Evolutionary conservation across 2,888 invertebrate species (phyloP).

Genomic region (Lepas anatifera): DNA sequence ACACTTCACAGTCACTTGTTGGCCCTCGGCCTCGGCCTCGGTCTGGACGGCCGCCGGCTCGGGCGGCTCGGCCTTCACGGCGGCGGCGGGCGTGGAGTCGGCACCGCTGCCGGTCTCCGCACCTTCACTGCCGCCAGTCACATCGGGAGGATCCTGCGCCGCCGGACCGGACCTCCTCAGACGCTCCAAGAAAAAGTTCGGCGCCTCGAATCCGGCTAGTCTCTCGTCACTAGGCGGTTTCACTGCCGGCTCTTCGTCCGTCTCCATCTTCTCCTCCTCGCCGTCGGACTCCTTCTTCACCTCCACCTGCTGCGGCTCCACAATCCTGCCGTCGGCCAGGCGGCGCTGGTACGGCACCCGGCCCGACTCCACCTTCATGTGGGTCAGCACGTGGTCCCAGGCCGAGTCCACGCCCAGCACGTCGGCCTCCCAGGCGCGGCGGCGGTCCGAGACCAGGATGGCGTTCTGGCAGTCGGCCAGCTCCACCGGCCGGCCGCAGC

Average conservation of each 20-base stretch:
- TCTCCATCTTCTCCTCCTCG: not conserved
- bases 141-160: not conserved
- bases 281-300: not conserved
- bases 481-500: slow-evolving; percentile 66
- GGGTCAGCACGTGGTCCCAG: slow-evolving; percentile 50
- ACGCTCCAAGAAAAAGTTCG: not conserved
- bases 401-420: not conserved
- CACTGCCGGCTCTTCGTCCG: not conserved
- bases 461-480: slow-evolving; percentile 60
- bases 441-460: slow-evolving; percentile 64
- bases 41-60: not conserved
- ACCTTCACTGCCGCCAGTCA: no score
- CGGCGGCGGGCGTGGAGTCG: not conserved
- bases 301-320: not conserved
- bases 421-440: slow-evolving; percentile 58
- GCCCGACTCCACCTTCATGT: slow-evolving; percentile 69
- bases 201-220: not conserved
- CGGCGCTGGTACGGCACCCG: slow-evolving; percentile 44
- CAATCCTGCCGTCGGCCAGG: slow-evolving; percentile 30
- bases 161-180: not conserved
- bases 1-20: not conserved
- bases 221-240: not conserved
- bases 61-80: not conserved
- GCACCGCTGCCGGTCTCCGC: not conserved
- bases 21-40: not conserved